Evolutionary conservation across 2,888 invertebrate genomes (phyloP), one percentile per base, ranked within the genome.

Genomic region (Lasioglossum morio): DNA sequence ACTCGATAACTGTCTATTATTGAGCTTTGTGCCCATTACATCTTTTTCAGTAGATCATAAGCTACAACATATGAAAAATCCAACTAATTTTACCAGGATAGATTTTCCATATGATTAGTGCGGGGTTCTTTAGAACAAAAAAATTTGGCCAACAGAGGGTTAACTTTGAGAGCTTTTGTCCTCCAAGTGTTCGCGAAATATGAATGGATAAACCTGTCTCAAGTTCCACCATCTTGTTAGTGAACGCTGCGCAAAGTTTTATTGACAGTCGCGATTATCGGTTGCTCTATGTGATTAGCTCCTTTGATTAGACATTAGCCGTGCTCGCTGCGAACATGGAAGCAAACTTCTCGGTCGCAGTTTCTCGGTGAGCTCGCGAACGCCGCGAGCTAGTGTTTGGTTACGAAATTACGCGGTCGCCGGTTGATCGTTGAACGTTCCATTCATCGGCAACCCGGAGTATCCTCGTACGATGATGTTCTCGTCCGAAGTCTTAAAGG

Each of bases 401-500:
- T 60, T 53, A 43, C 30, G 40, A 77, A 70, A 48, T 46, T 69
- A 77, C 57, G 46, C 57, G 66, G 23, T 66, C 19, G 66, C 53
- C 53, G 43, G 72, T 43, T 48, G 70, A 72, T 83, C 72, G 72
- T 81, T 79, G 77, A 77, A 66, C 27, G 66, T 37, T 27, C 43
- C 53, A 72, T 79, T 74, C 85, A 80, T 80, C 79, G 74, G 69
- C 53, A 46, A 37, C 37, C 19, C 16, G 60, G 76, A 76, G 30
- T 34, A 48, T 57, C 8, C 79, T 74, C 79, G 77, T 77, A 66
- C 77, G 80, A 82, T 72, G 66, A 82, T 72, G 66, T 82, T 85
- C 77, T 63, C 48, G 53, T 46, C 63, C 63, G n/a, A 77, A 82
- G 85, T 81, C 87, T 87, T 88, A 84, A 86, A 91, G 87, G 89